Evolutionary conservation across 2,113 vertebrate species (phyloP).

Genomic region (Corydoras sp.): DNA sequence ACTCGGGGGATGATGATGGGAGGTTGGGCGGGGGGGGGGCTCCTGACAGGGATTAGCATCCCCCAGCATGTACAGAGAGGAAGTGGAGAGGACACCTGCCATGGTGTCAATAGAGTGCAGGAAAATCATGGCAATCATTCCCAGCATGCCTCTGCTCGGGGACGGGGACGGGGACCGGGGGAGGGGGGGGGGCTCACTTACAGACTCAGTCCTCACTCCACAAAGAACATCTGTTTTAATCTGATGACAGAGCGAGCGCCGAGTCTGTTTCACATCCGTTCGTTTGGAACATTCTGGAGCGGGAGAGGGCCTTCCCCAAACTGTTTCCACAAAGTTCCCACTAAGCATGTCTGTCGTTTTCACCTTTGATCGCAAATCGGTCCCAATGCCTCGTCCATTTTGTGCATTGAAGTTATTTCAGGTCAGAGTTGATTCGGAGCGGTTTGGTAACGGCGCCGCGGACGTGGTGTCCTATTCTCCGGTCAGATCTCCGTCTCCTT

Average conservation of each 20-base stretch:
- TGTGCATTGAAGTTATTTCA: too few relatives aligned
- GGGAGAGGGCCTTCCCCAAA: too few relatives aligned
- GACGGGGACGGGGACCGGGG: slow-evolving; percentile 34
- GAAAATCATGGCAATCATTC: slow-evolving; percentile 54
- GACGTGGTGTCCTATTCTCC: neutral
- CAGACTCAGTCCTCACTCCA: too few relatives aligned
- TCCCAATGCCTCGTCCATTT: too few relatives aligned
- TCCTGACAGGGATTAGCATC: slow-evolving; percentile 54
- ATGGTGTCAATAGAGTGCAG: slow-evolving; percentile 61
- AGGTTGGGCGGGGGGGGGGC: slow-evolving; percentile 12
- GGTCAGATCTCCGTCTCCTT: slow-evolving; percentile 13
- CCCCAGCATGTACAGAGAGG: slow-evolving; percentile 53
- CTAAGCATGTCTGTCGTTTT: neutral
- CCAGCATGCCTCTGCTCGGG: slow-evolving; percentile 44
- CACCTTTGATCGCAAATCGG: too few relatives aligned
- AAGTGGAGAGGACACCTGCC: slow-evolving; percentile 62
- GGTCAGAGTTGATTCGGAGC: too few relatives aligned
- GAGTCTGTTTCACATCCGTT: too few relatives aligned
- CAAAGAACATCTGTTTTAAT: too few relatives aligned
- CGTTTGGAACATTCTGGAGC: too few relatives aligned
- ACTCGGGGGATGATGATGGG: slow-evolving; percentile 19
- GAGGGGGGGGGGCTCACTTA: slow-evolving; percentile 28
- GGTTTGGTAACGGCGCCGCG: too few relatives aligned
- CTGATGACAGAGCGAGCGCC: too few relatives aligned
- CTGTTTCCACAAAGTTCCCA: too few relatives aligned